Evolutionary conservation across 2,888 invertebrate species (phyloP).

Genomic region (Lagria hirta): DNA sequence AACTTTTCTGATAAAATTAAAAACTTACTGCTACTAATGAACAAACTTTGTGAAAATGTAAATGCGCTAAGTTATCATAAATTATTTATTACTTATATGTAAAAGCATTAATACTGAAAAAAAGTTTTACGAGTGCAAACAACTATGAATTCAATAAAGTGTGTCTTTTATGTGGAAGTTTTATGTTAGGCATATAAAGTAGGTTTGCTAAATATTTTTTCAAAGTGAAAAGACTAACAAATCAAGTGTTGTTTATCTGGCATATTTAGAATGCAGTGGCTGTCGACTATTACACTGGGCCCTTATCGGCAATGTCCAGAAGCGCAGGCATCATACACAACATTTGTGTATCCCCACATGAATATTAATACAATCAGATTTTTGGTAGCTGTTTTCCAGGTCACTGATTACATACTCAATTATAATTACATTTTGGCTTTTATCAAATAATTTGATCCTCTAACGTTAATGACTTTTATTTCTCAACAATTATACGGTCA

Average conservation of each 20-base stretch:
- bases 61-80: too few relatives aligned
- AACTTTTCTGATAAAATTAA: too few relatives aligned
- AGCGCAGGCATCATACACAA: constrained; percentile 34
- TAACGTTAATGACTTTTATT: constrained; percentile 30
- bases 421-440: constrained; percentile 29
- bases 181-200: constrained; percentile 20
- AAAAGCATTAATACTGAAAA: too few relatives aligned
- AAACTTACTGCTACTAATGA: too few relatives aligned
- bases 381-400: constrained; percentile 33
- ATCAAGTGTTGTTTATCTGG: constrained; percentile 36
- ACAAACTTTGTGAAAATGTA: too few relatives aligned
- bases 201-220: constrained; percentile 33
- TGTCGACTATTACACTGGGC: constrained; percentile 33
- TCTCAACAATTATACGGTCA: constrained; percentile 27
- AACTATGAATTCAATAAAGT: too few relatives aligned
- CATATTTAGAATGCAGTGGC: constrained; percentile 34
- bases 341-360: constrained; percentile 37
- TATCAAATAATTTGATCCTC: constrained; percentile 31
- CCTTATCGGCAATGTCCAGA: constrained; percentile 37
- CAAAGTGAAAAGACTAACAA: constrained; percentile 32
- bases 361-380: constrained; percentile 38
- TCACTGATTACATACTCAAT: constrained; percentile 33
- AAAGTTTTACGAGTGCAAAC: too few relatives aligned
- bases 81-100: too few relatives aligned
- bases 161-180: too few relatives aligned